Conservation (phyloP, 2,113 vertebrate species). For the Argyrosomus japonicus region DNA sequence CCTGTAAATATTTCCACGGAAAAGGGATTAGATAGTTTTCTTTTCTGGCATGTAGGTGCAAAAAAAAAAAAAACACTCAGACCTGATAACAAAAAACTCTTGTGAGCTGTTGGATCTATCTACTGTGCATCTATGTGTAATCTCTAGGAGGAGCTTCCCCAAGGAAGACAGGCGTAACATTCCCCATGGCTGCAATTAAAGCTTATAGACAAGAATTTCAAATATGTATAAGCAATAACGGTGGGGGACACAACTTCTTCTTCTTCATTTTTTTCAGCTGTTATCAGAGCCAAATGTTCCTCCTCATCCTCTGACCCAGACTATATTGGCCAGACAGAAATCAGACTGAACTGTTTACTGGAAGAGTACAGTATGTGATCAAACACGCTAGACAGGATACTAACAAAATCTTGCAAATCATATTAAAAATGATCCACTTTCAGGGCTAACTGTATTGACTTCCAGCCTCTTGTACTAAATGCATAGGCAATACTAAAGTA, state of each 20-base stretch:
- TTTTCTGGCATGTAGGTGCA: neutral
- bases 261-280: neutral
- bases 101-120: neutral
- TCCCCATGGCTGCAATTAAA: constrained; percentile 1
- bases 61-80: neutral
- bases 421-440: constrained; percentile 47
- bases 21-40: constrained; percentile 1
- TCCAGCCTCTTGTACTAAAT: constrained; percentile 21
- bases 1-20: neutral
- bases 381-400: neutral
- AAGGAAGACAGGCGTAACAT: neutral
- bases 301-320: neutral
- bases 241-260: neutral
- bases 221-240: neutral
- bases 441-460: constrained; percentile 10
- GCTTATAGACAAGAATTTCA: neutral
- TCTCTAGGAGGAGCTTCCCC: neutral
- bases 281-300: neutral
- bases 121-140: neutral
- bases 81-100: neutral
- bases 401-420: constrained; percentile 31
- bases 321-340: neutral
- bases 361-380: neutral
- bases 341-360: constrained; percentile 5
- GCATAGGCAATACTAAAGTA: constrained; percentile 13